Conservation (phyloP, 2,888 invertebrate genomes). For the Acanthosepion esculentum region DNA sequence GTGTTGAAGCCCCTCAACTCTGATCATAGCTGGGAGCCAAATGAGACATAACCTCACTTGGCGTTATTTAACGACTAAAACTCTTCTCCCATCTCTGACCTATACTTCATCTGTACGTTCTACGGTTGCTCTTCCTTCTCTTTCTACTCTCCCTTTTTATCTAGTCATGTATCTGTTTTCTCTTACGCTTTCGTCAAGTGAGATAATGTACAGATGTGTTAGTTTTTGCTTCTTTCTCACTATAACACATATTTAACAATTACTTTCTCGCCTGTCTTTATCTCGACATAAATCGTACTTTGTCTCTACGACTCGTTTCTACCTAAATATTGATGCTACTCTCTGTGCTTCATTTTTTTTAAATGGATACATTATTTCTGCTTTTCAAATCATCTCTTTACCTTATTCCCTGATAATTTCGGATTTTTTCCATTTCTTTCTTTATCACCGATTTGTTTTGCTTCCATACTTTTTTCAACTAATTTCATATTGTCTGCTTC, state of each 20-base stretch:
- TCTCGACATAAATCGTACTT: background rate
- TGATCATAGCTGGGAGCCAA: background rate
- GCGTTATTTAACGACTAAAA: background rate
- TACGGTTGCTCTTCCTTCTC: background rate
- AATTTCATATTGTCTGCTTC: too few species aligned
- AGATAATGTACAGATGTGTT: background rate
- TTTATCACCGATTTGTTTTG: too few species aligned
- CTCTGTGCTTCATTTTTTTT: background rate
- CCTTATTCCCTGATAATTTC: too few species aligned
- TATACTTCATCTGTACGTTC: background rate
- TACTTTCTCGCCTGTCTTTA: background rate
- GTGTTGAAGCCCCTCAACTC: slow-evolving; percentile 13
- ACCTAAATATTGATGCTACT: background rate
- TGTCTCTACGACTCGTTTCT: background rate
- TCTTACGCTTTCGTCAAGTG: background rate
- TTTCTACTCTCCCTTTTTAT: background rate
- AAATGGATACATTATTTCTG: too few species aligned
- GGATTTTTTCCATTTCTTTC: too few species aligned
- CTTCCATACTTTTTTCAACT: too few species aligned
- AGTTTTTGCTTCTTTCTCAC: background rate
- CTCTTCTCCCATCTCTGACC: background rate
- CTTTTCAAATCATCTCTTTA: too few species aligned
- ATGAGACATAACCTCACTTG: background rate
- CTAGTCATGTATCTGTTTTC: background rate
- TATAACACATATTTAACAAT: background rate